Conservation (phyloP, 2,113 vertebrate genomes). For the Pelusios castaneus region DNA sequence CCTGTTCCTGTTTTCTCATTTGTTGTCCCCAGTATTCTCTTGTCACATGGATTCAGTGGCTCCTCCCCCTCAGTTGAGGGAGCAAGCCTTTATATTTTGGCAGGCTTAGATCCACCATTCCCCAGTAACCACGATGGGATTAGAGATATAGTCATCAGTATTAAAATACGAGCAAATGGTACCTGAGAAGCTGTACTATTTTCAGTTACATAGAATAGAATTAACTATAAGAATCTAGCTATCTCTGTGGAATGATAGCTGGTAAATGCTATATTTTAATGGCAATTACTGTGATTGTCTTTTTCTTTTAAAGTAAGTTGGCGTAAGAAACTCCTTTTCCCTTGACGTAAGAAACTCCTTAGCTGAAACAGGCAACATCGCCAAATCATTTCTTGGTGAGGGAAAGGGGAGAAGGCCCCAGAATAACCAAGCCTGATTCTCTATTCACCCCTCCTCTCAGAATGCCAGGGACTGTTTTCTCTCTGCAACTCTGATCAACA, state of each 20-base stretch:
- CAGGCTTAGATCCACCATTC: neutral
- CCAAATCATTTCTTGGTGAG: neutral
- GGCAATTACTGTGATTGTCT: neutral
- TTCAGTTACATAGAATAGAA: no score
- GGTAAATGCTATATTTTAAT: neutral
- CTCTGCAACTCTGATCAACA: neutral
- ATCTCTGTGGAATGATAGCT: neutral
- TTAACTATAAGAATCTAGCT: neutral
- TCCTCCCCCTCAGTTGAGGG: neutral
- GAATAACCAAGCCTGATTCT: neutral
- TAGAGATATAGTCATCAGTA: neutral
- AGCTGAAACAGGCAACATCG: neutral
- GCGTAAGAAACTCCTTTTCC: neutral
- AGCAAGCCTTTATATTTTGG: neutral
- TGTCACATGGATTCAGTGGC: no score
- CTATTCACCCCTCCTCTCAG: neutral
- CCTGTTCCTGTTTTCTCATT: neutral
- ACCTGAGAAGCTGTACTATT: neutral
- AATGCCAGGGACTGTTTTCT: neutral
- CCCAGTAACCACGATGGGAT: neutral
- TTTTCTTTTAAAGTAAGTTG: neutral
- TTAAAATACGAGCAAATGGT: neutral
- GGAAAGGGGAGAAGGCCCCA: neutral
- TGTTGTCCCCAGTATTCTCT: no score
- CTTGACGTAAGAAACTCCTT: neutral